These are phyloP conservation scores for Paramisgurnus dabryanus DNA, from an alignment of 2,113 vertebrate species.

Conservation along the genomic window DNA sequence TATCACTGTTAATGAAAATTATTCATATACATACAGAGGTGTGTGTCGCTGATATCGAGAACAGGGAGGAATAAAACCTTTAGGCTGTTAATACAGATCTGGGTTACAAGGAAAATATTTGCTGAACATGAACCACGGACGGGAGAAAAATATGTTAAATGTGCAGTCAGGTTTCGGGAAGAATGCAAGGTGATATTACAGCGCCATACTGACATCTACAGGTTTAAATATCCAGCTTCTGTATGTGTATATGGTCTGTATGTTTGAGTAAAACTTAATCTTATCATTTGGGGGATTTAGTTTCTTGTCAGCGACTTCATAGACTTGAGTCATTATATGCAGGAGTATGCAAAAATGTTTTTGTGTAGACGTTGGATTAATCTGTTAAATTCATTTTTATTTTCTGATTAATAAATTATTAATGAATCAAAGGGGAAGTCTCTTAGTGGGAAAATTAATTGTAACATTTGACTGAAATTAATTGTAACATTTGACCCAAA, in stretches of 20 bases:
- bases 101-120: slow-evolving; percentile 80
- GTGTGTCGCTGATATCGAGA: slow-evolving; percentile 60
- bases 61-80: slow-evolving; percentile 59
- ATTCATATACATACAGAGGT: slow-evolving; percentile 52
- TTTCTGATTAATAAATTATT: no score
- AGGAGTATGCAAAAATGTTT: slow-evolving; percentile 29
- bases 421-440: no score
- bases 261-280: slow-evolving; percentile 54
- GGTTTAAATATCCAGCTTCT: slow-evolving; percentile 62
- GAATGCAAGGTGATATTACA: slow-evolving; percentile 62
- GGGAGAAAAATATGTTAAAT: slow-evolving; percentile 71
- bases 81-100: slow-evolving; percentile 70
- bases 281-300: slow-evolving; percentile 55
- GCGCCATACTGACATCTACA: slow-evolving; percentile 82
- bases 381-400: no score
- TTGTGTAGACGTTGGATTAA: slow-evolving; percentile 30
- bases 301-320: neutral
- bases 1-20: slow-evolving; percentile 56
- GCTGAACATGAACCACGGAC: slow-evolving; percentile 74
- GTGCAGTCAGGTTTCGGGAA: slow-evolving; percentile 63
- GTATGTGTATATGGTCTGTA: neutral
- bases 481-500: no score
- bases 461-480: neutral
- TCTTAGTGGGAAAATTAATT: neutral
- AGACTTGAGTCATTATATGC: neutral